Evolutionary conservation across 2,113 vertebrate species (phyloP), one percentile per base, ranked within the genome.

Genomic region (Neopipo cinnamomea): DNA sequence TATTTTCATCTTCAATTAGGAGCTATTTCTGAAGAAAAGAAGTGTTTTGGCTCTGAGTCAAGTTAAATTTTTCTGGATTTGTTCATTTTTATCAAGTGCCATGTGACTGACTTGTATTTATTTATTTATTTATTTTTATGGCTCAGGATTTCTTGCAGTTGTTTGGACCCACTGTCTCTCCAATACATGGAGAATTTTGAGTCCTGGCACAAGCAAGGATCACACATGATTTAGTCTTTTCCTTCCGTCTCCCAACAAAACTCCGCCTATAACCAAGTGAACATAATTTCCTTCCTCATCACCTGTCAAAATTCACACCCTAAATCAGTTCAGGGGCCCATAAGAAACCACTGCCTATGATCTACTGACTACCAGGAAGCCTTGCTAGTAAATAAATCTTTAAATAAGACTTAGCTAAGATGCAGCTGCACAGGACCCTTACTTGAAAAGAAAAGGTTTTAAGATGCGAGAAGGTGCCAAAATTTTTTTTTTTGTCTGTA

Each of bases 1-100:
- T 97, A 66, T 94, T 97, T 81, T 96, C 72, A 63, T 91, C 87
- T 89, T 87, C 91, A 95, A 75, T 95, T 93, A 95, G 52, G 44
- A 96, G 25, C 47, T 33, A 93, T 95, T 91, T 93, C 44, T 62
- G 85, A 96, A 87, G 74, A 91, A 93, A 91, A 83, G 5, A 91
- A 96, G 46, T 83, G 86, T 93, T 91, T 93, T 96, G 92, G 73
- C 75, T 89, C 33, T 42, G 22, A 90, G 28, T 68, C 95, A 96
- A 93, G 52, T 85, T 80, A 91, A 59, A 49, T 94, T 94, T 96
- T 93, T 94, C 68, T 44, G 31, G 41, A 83, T 95, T 91, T 53
- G 41, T 83, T 89, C 3, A 72, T 91, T 96, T 96, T 88, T 94
- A 89, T 83, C 78, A 91, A 92, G 56, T 39, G 58, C 14, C 72